Conservation (phyloP, 2,797 vertebrate species). For the Phaenicophaeus curvirostris region DNA sequence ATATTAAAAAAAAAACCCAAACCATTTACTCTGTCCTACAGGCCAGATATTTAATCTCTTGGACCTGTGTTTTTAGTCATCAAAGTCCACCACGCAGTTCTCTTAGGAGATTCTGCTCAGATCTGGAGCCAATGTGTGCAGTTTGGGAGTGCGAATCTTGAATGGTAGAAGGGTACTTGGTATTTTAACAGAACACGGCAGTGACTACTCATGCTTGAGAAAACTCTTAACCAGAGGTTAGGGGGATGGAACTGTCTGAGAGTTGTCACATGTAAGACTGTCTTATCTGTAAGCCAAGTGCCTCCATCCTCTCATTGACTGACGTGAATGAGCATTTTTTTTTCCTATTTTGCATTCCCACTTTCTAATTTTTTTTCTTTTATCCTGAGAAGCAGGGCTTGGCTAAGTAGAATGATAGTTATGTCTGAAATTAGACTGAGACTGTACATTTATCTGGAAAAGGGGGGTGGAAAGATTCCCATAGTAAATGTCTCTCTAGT, state of each 20-base stretch:
- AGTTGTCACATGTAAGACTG: background rate
- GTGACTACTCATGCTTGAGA: background rate
- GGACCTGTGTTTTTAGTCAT: background rate
- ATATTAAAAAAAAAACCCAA: background rate
- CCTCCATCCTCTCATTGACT: background rate
- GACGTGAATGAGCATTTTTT: accelerated
- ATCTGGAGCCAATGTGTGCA: background rate
- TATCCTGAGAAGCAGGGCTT: background rate
- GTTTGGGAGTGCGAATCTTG: background rate
- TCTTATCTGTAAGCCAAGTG: background rate
- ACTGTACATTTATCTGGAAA: background rate
- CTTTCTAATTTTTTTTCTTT: background rate
- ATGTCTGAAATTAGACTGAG: background rate
- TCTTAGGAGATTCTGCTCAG: background rate
- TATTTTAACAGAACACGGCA: background rate
- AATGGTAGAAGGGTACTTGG: background rate
- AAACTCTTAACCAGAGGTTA: background rate
- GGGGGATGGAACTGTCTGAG: background rate
- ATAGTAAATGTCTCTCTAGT: background rate
- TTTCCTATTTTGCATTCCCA: background rate
- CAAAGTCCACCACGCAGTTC: background rate
- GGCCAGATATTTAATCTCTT: background rate
- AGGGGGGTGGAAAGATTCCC: background rate
- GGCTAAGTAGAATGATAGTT: background rate
- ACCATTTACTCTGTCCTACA: background rate